Percentiles rank a stretch among this genome's conserved stretches.
Conservation (phyloP, 2,797 vertebrate genomes). For the Cuniculus paca region DNA sequence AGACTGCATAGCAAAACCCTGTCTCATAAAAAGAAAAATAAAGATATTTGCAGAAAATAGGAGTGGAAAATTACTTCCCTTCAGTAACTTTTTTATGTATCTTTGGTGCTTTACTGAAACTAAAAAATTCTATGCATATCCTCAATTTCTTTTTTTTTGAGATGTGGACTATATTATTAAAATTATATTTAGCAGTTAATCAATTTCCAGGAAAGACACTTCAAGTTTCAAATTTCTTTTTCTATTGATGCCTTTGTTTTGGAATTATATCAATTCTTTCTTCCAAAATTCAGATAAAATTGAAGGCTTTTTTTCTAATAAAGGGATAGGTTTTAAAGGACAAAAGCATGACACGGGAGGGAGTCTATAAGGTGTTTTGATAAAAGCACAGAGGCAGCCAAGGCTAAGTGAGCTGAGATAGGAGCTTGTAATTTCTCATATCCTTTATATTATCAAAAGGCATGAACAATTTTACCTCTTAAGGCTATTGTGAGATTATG, state of each 20-base stretch:
- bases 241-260: background rate
- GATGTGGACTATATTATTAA: background rate
- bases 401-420: background rate
- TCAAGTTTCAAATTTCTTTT: background rate
- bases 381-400: background rate
- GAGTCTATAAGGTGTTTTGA: background rate
- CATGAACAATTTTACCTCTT: background rate
- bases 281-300: background rate
- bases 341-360: background rate
- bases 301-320: background rate
- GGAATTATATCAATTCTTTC: background rate
- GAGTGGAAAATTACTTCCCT: background rate
- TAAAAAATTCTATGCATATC: background rate
- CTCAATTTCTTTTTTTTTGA: background rate
- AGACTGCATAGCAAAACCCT: background rate
- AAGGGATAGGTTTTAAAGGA: background rate
- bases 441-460: constrained; percentile 13
- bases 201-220: background rate
- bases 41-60: background rate
- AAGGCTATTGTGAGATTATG: background rate
- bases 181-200: constrained; percentile 1
- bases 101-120: background rate
- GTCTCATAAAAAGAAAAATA: background rate
- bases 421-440: background rate
- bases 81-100: background rate